Conservation (phyloP, 2,797 vertebrate species). For the Lepilemur septentrionalis region DNA sequence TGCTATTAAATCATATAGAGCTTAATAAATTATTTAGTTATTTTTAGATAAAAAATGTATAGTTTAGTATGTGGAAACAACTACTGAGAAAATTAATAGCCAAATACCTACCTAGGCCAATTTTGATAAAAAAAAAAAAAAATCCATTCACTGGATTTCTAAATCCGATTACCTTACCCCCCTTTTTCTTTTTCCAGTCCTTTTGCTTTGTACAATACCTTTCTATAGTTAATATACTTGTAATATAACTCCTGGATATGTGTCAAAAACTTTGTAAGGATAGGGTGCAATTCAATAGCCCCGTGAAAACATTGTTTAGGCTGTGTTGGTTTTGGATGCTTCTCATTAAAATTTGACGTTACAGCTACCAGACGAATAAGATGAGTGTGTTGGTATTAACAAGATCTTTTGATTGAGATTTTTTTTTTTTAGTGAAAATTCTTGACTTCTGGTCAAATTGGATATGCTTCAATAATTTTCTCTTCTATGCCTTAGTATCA, state of each 20-base stretch:
- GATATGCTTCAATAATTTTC: constrained; percentile 71
- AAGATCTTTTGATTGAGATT: constrained; percentile 17
- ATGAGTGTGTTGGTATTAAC: constrained; percentile 43
- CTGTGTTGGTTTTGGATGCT: not conserved
- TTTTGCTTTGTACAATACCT: constrained; percentile 1
- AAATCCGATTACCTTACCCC: not conserved
- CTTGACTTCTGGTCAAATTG: constrained; percentile 71
- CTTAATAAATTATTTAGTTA: not conserved
- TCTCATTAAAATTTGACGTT: constrained; percentile 24
- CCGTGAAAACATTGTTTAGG: not conserved
- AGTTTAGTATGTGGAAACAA: not conserved
- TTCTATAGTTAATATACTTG: not conserved
- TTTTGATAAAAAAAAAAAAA: not conserved
- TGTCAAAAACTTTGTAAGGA: not conserved
- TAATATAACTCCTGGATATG: not conserved
- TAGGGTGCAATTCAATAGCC: not conserved
- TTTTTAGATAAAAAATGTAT: constrained; percentile 11
- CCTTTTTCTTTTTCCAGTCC: not conserved
- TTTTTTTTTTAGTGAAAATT: constrained; percentile 38
- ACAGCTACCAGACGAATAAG: not conserved
- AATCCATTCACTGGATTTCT: not conserved
- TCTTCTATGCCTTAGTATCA: constrained; percentile 70
- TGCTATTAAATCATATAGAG: not conserved
- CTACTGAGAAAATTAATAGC: constrained; percentile 18
- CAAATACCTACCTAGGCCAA: not conserved